Percentiles rank a stretch among this genome's conserved stretches.
Conservation (phyloP, 2,797 vertebrate species). For the Otus scops region DNA sequence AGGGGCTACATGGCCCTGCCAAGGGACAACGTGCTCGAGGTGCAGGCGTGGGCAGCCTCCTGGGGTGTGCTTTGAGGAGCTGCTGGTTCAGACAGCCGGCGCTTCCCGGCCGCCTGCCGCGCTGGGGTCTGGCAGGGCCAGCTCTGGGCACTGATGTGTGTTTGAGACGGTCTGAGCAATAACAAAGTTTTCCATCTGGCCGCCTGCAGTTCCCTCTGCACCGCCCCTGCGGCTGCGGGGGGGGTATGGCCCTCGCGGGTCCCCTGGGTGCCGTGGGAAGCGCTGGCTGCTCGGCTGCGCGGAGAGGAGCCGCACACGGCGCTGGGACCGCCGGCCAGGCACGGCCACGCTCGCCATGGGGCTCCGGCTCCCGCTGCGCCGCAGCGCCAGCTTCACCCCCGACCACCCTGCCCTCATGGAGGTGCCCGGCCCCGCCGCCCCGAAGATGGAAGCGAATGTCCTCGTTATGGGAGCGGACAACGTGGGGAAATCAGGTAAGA, state of each 20-base stretch:
- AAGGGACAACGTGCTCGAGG: not conserved
- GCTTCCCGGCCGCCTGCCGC: not conserved
- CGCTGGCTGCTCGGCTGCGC: not conserved
- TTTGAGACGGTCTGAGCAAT: not conserved
- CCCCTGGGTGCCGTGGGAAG: constrained; percentile 38
- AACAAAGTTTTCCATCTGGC: not conserved
- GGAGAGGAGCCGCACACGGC: not conserved
- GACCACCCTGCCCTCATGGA: constrained; percentile 66
- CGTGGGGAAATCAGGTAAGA: constrained; percentile 87
- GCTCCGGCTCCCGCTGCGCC: constrained; percentile 68
- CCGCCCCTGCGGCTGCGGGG: constrained; percentile 19
- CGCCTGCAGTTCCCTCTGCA: not conserved
- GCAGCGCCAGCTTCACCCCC: constrained; percentile 72
- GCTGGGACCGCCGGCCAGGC: not conserved
- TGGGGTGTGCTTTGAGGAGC: not conserved
- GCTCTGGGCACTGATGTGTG: not conserved
- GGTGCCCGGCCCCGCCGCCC: not conserved
- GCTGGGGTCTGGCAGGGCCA: not conserved
- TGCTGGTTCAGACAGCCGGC: not conserved
- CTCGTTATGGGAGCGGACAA: constrained; percentile 83
- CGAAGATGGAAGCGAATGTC: constrained; percentile 82
- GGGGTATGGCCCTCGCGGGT: not conserved
- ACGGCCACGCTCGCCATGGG: constrained; percentile 38
- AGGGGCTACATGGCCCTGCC: not conserved
- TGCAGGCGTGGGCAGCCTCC: not conserved